These are phyloP conservation scores for Molanna angustata DNA, from an alignment of 2,888 invertebrate genomes.

Conservation along the genomic window DNA sequence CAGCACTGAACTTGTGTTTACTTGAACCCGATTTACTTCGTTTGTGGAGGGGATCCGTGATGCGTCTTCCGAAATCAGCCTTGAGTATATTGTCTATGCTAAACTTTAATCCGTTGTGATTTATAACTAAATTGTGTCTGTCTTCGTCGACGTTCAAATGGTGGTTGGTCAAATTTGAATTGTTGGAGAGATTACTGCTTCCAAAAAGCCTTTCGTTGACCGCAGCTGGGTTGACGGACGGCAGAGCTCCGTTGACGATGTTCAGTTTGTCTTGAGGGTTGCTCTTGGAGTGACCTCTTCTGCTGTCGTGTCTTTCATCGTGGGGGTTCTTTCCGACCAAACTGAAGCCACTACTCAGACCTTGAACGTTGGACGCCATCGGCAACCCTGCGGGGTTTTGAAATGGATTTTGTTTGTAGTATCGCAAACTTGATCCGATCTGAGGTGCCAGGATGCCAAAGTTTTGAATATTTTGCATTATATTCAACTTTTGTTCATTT, in stretches of 20 bases:
- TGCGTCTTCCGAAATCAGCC: slow-evolving; percentile 77
- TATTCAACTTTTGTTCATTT: slow-evolving; percentile 25
- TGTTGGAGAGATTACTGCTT: slow-evolving; percentile 43
- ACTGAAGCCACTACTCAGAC: slow-evolving; percentile 18
- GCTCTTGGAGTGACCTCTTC: slow-evolving; percentile 14
- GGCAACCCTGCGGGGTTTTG: slow-evolving; percentile 14
- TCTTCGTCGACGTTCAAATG: slow-evolving; percentile 28
- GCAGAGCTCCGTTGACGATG: slow-evolving; percentile 14
- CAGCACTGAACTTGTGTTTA: slow-evolving; percentile 29
- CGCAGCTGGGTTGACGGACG: slow-evolving; percentile 11
- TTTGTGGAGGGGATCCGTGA: slow-evolving; percentile 66
- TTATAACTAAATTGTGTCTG: slow-evolving; percentile 43
- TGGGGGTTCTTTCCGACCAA: slow-evolving; percentile 12
- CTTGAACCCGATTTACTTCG: slow-evolving; percentile 40
- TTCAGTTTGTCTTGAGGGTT: slow-evolving; percentile 18
- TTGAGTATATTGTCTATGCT: slow-evolving; percentile 84
- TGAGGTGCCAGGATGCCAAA: slow-evolving; percentile 25
- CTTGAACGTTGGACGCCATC: slow-evolving; percentile 19
- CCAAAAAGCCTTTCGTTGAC: slow-evolving; percentile 27
- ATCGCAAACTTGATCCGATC: slow-evolving; percentile 21
- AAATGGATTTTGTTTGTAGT: slow-evolving; percentile 28
- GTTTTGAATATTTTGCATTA: slow-evolving; percentile 26
- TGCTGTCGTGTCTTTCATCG: slow-evolving; percentile 22
- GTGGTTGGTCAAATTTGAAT: slow-evolving; percentile 33
- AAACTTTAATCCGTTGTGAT: slow-evolving; percentile 67